Evolutionary conservation across 2,113 vertebrate species (phyloP).

Genomic region (Illadopsis cleaveri): DNA sequence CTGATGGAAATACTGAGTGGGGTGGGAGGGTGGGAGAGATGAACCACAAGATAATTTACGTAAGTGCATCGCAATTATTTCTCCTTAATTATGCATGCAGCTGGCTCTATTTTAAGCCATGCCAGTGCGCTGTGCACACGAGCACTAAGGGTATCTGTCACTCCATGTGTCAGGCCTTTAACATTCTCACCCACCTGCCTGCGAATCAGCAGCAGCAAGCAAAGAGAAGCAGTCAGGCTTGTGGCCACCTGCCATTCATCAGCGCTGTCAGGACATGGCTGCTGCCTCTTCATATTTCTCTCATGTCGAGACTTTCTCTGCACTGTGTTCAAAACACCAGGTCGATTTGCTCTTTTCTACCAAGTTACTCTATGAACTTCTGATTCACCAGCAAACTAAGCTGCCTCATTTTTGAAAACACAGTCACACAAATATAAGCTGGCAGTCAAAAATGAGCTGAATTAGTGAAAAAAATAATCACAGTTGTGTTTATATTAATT

Average conservation of each 20-base stretch:
- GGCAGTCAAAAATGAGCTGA: background rate
- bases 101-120: slow-evolving; percentile 64
- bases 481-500: background rate
- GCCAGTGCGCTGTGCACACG: background rate
- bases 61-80: slow-evolving; percentile 50
- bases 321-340: background rate
- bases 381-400: background rate
- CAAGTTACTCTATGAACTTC: background rate
- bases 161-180: slow-evolving; percentile 33
- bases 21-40: background rate
- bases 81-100: slow-evolving; percentile 56
- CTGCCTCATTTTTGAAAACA: background rate
- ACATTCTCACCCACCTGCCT: slow-evolving; percentile 32
- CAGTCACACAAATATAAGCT: background rate
- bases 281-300: background rate
- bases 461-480: background rate
- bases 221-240: background rate
- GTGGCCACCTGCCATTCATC: slow-evolving; percentile 31
- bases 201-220: background rate
- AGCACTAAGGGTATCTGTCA: slow-evolving; percentile 47
- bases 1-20: background rate
- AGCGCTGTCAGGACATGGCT: background rate
- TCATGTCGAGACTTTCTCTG: background rate
- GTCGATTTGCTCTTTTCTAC: background rate
- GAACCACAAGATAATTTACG: slow-evolving; percentile 4